Evolutionary conservation across 2,888 invertebrate species (phyloP).

Genomic region (Ophion costatus): DNA sequence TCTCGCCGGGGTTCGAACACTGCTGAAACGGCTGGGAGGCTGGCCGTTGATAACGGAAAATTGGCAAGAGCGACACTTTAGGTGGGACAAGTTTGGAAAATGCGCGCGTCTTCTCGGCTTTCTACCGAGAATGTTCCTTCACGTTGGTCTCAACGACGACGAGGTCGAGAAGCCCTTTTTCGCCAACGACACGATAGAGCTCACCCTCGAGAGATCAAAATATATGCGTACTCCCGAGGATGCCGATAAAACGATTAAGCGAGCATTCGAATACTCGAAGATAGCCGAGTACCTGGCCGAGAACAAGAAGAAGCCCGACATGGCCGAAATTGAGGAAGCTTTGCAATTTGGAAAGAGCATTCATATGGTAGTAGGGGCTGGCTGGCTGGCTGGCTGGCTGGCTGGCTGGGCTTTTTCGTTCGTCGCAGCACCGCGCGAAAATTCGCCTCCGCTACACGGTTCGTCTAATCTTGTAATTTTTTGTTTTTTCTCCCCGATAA

Average conservation of each 20-base stretch:
- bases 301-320: constrained; percentile 41
- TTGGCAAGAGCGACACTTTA: constrained; percentile 67
- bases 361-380: constrained; percentile 48
- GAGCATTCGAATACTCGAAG: constrained; percentile 53
- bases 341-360: constrained; percentile 58
- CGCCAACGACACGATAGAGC: constrained; percentile 66
- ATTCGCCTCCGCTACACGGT: no score
- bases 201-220: constrained; percentile 65
- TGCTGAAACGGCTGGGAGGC: constrained; percentile 66
- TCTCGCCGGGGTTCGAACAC: constrained; percentile 59
- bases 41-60: constrained; percentile 67
- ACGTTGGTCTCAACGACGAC: constrained; percentile 67
- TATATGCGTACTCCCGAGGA: constrained; percentile 48
- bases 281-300: constrained; percentile 59
- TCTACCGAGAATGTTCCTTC: constrained; percentile 69
- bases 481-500: neutral
- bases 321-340: constrained; percentile 58
- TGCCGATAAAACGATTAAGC: constrained; percentile 43
- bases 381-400: no score
- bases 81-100: constrained; percentile 69
- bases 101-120: constrained; percentile 68
- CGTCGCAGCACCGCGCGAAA: no score
- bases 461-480: neutral
- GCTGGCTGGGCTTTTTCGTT: no score
- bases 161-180: constrained; percentile 65